phyloP scores from a whole-genome alignment of 2,888 invertebrate genomes.

The Hecatera dysodea region DNA sequence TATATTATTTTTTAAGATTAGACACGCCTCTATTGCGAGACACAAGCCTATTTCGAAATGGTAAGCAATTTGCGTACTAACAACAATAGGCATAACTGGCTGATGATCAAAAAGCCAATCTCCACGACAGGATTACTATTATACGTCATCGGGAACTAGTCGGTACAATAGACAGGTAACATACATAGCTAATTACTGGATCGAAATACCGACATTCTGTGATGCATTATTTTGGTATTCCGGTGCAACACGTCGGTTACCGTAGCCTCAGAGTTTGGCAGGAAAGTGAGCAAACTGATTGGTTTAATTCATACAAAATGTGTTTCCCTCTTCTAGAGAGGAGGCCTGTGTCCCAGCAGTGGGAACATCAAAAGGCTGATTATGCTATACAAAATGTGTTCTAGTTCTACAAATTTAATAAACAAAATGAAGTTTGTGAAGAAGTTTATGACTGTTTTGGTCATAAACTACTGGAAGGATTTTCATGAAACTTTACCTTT shows the following conservation, averaged over 20 bases:
- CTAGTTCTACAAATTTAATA: too few species aligned
- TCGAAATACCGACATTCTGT: not conserved
- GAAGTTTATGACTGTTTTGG: too few species aligned
- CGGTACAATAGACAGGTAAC: not conserved
- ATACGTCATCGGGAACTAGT: constrained; percentile 23
- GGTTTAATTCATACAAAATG: too few species aligned
- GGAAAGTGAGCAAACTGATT: too few species aligned
- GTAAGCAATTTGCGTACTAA: constrained; percentile 9
- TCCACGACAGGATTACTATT: constrained; percentile 24
- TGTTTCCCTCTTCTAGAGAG: too few species aligned
- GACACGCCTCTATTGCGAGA: not conserved
- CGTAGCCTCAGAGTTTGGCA: not conserved
- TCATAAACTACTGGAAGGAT: too few species aligned
- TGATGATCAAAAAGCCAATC: constrained; percentile 35
- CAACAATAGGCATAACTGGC: constrained; percentile 14
- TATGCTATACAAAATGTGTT: too few species aligned
- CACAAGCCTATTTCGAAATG: not conserved
- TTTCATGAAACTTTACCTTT: not conserved
- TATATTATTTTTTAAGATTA: too few species aligned
- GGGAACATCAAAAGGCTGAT: too few species aligned
- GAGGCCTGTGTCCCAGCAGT: too few species aligned
- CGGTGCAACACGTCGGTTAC: not conserved
- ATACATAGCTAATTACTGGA: not conserved
- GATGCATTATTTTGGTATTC: not conserved
- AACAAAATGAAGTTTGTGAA: too few species aligned